Evolutionary conservation across 2,888 invertebrate genomes (phyloP), one percentile per base, ranked within the genome.

Genomic region (Platypus cylindrus): DNA sequence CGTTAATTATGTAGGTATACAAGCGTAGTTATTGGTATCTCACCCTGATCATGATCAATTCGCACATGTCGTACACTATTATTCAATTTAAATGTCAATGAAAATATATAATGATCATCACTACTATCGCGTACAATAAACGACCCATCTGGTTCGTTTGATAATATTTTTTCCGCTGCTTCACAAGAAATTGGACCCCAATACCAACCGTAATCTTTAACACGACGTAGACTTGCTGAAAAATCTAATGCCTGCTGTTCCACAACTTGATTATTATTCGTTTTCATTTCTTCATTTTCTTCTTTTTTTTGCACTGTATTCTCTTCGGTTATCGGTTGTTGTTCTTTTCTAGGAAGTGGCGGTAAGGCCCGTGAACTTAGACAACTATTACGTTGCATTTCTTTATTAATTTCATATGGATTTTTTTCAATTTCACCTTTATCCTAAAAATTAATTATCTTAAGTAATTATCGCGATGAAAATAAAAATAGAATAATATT

Each of bases 131-230:
- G 74, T 9, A 91, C 90, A 47, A 91, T 86, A 56, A 91, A 91
- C 11, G 90, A 90, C 5, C 90, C 91, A 54, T 91, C 90, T 1
- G 90, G 89, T 62, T 91, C 91, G 54, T 84, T 85, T 3, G 83
- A 84, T 30, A 91, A 66, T 44, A 91, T 80, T 63, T 86, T 87
- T 60, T 91, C 91, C 2, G 91, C 90, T 38, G 83, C 80, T 61
- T 89, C 87, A 34, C 87, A 84, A 15, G 87, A 85, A 52, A 91
- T 74, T 20, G 90, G 89, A 40, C 91, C 91, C 91, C 91, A 91
- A 59, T 91, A 91, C 91, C 91, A 91, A 26, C 89, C 90, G 58
- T 84, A 89, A 66, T 90, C 87, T 71, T 90, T 90, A 34, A 91
- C 90, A 70, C 83, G 85, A 59, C 89, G 84, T 54, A 91, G 86